Base-by-base conservation (phyloP, 2,113 vertebrate species). In the Pterophyllum scalare region DNA sequence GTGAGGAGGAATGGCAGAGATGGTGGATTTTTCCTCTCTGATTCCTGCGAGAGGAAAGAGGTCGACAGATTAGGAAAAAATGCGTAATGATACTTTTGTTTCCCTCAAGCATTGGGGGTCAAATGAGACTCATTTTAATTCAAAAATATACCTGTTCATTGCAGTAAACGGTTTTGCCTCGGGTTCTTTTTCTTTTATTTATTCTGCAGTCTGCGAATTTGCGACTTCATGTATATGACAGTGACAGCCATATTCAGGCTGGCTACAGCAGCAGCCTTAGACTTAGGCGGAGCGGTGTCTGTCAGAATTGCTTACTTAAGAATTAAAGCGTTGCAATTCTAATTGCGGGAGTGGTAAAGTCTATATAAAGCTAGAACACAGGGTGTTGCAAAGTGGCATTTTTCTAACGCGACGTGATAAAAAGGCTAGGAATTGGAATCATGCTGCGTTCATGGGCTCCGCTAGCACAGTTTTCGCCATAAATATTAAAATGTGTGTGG, bases 221-320 rank as follows among this genome's bases (percentile, higher is more conserved):
- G 43, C 17, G 49, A 58, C 52, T 49, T 8, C 57, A 33, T n/a
- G 43, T 79, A 11, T 52, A 3, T 88, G 83, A 75, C 78, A 70
- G 54, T 90, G 90, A 94, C 92, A 92, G 88, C 91, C 90, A 89
- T 90, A 75, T 93, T 91, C 89, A 72, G 26, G 1, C 72, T 77
- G 40, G 61, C 35, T 33, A 38, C 87, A 49, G 62, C n/a, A 31
- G 19, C n/a, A n/a, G n/a, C n/a, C n/a, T n/a, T n/a, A n/a, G n/a
- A n/a, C n/a, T n/a, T n/a, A n/a, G 74, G 78, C 24, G 62, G 24
- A 61, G 58, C 62, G 17, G 65, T 13, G 33, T 77, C 67, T 60
- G 22, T 33, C 19, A 28, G 7, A 2, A 22, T n/a, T 5, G 54
- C 59, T 75, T 35, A 59, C 61, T 62, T 6, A 22, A 14, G 2